Conservation (phyloP, 2,888 invertebrate species). For the Ormyrus rosae region DNA sequence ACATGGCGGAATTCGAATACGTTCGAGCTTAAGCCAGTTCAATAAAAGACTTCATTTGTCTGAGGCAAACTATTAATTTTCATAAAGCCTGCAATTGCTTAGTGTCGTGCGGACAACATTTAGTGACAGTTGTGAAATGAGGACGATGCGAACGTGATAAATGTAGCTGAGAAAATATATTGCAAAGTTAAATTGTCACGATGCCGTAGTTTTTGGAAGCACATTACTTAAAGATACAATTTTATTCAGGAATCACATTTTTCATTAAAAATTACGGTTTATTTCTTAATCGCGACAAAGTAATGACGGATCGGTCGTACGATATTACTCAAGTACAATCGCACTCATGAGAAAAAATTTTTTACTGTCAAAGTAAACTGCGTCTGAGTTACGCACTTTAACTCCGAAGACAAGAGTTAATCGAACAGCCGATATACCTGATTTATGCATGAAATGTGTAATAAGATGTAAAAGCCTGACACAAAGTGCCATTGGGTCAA, state of each 20-base stretch:
- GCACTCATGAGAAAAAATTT: background rate
- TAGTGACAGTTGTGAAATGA: background rate
- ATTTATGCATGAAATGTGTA: background rate
- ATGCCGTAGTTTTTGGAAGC: background rate
- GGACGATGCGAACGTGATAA: too few species aligned
- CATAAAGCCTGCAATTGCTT: background rate
- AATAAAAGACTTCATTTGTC: background rate
- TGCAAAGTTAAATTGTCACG: background rate
- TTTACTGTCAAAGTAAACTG: conserved; percentile 4
- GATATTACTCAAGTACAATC: background rate
- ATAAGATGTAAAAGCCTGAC: background rate
- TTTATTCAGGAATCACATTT: background rate
- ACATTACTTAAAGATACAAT: background rate
- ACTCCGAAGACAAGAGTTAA: background rate
- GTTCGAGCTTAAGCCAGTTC: too few species aligned
- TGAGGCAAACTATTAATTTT: too few species aligned
- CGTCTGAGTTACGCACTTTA: conserved; percentile 5
- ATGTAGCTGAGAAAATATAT: too few species aligned
- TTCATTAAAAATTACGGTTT: too few species aligned
- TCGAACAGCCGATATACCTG: background rate
- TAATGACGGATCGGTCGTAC: background rate
- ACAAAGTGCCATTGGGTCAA: background rate
- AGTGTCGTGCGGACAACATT: background rate
- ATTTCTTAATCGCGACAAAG: background rate
- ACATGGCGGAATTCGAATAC: too few species aligned